phyloP scores from a whole-genome alignment of 2,888 invertebrate genomes.

The Lepidochitona cinerea region DNA sequence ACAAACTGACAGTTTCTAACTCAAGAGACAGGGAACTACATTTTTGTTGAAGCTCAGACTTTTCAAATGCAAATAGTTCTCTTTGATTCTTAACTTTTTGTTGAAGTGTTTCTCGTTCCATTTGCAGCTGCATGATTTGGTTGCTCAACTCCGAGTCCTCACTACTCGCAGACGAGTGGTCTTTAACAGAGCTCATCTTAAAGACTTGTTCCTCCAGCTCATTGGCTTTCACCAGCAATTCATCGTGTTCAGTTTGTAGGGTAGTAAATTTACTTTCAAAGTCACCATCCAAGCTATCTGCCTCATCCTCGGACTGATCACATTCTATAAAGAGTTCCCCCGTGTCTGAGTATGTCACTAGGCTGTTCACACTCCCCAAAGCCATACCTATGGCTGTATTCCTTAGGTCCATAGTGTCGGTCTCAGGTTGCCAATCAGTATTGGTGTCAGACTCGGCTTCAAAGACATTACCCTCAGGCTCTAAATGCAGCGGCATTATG shows the following conservation, averaged over 20 bases:
- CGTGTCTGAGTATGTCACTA: not conserved
- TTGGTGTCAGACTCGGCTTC: not conserved
- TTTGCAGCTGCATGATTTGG: not conserved
- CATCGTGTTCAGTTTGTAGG: not conserved
- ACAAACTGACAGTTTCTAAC: constrained; percentile 12
- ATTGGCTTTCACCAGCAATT: not conserved
- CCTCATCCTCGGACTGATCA: not conserved
- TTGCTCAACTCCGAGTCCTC: not conserved
- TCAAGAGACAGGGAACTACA: not conserved
- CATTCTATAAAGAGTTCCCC: not conserved
- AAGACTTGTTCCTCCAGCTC: not conserved
- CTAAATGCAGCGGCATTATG: not conserved
- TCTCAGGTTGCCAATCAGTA: not conserved
- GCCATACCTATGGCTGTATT: not conserved
- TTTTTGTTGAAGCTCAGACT: constrained; percentile 26
- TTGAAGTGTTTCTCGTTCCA: constrained; percentile 29
- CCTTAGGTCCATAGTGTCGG: not conserved
- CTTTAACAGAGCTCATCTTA: not conserved
- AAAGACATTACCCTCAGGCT: not conserved
- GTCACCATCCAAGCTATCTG: not conserved
- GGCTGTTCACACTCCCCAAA: not conserved
- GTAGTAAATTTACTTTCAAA: not conserved
- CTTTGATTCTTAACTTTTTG: constrained; percentile 28
- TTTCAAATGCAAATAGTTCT: constrained; percentile 33
- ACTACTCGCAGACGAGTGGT: not conserved